phyloP scores from a whole-genome alignment of 1,140 invertebrate genomes.

The Cheumatopsyche charites region DNA sequence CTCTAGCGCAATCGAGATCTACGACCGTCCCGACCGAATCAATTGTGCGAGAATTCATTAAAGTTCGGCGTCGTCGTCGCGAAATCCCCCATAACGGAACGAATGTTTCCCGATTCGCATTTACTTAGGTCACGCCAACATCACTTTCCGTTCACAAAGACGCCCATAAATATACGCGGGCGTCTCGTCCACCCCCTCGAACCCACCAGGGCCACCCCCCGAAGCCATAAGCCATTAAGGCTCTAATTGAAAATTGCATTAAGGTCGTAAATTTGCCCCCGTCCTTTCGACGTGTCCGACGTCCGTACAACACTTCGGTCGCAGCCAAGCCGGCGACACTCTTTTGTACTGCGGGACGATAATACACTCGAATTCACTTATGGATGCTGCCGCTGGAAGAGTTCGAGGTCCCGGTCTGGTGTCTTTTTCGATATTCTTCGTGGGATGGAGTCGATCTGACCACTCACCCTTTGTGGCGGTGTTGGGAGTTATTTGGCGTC shows the following conservation, averaged over 20 bases:
- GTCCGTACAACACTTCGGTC: conserved; percentile 25
- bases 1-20: no score
- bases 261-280: conserved; percentile 59
- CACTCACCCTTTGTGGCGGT: no score
- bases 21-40: background rate
- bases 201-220: conserved; percentile 16
- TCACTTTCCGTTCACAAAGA: conserved; percentile 45
- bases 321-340: conserved; percentile 27
- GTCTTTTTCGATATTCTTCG: no score
- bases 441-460: no score
- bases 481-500: no score
- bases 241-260: conserved; percentile 64
- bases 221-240: conserved; percentile 60
- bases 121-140: conserved; percentile 34
- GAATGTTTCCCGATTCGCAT: conserved; percentile 36
- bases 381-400: background rate
- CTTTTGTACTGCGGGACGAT: conserved; percentile 39
- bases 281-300: background rate
- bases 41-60: conserved; percentile 32
- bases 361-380: conserved; percentile 47
- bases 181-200: conserved; percentile 30
- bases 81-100: conserved; percentile 28
- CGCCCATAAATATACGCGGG: conserved; percentile 43
- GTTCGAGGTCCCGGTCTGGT: no score
- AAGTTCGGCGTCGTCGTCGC: conserved; percentile 19